phyloP scores from a whole-genome alignment of 2,888 invertebrate genomes.

The Drosophila kanekoi region DNA sequence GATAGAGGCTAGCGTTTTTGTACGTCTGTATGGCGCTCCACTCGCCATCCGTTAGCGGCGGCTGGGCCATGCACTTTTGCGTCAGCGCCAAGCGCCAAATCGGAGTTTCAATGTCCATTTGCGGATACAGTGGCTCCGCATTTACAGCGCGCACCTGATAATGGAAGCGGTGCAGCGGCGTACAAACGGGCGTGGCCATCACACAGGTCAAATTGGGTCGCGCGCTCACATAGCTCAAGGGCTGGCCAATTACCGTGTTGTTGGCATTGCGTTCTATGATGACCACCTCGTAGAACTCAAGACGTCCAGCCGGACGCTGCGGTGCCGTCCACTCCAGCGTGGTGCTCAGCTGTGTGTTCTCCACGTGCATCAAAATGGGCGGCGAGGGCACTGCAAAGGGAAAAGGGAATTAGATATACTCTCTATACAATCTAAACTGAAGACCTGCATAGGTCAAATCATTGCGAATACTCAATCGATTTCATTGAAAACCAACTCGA shows the following conservation, averaged over 20 bases:
- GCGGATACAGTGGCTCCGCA: constrained; percentile 43
- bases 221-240: constrained; percentile 56
- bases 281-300: constrained; percentile 87
- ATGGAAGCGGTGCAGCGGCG: constrained; percentile 44
- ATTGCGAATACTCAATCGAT: too few relatives aligned
- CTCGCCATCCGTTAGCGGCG: constrained; percentile 12
- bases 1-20: constrained; percentile 51
- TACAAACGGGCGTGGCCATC: constrained; percentile 56
- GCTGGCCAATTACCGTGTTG: constrained; percentile 56
- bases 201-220: constrained; percentile 50
- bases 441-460: too few relatives aligned
- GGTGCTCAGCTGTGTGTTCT: constrained; percentile 50
- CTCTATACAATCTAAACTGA: too few relatives aligned
- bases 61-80: constrained; percentile 30
- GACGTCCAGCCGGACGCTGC: constrained; percentile 86
- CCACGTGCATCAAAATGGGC: constrained; percentile 43
- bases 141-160: constrained; percentile 83
- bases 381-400: constrained; percentile 74
- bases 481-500: too few relatives aligned
- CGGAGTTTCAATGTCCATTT: neutral
- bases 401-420: neutral
- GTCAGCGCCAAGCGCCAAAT: neutral
- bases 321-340: constrained; percentile 86
- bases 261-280: constrained; percentile 61
- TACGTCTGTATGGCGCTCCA: constrained; percentile 41